Conservation (phyloP, 2,797 vertebrate species). For the Mormyrus proboscirostris region DNA sequence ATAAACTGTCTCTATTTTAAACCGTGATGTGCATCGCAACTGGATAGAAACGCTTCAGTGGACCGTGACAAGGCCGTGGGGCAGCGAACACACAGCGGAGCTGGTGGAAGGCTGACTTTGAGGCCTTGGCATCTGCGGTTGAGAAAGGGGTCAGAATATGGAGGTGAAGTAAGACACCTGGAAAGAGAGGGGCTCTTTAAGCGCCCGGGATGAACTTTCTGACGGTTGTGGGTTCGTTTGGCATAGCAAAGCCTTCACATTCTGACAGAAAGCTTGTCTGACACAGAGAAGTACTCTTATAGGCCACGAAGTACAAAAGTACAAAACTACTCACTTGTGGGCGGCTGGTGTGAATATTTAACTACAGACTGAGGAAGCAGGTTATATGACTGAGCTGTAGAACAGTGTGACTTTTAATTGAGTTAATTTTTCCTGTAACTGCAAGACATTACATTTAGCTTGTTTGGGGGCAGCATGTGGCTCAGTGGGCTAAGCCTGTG, state of each 20-base stretch:
- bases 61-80: background rate
- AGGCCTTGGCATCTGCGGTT: background rate
- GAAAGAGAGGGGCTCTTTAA: background rate
- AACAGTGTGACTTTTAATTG: background rate
- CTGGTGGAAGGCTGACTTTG: background rate
- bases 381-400: background rate
- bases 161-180: background rate
- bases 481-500: too few relatives aligned
- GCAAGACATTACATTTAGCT: background rate
- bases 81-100: background rate
- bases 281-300: background rate
- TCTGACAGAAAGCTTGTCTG: background rate
- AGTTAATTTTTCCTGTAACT: background rate
- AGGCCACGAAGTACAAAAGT: background rate
- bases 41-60: background rate
- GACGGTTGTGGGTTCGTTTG: background rate
- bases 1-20: background rate
- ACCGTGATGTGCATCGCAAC: background rate
- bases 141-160: conserved; percentile 1
- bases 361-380: background rate
- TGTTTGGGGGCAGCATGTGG: background rate
- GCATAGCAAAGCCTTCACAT: background rate
- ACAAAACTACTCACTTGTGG: background rate
- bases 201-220: background rate
- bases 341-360: background rate